Conservation (phyloP, 2,888 invertebrate species). For the Eupithecia abbreviata region DNA sequence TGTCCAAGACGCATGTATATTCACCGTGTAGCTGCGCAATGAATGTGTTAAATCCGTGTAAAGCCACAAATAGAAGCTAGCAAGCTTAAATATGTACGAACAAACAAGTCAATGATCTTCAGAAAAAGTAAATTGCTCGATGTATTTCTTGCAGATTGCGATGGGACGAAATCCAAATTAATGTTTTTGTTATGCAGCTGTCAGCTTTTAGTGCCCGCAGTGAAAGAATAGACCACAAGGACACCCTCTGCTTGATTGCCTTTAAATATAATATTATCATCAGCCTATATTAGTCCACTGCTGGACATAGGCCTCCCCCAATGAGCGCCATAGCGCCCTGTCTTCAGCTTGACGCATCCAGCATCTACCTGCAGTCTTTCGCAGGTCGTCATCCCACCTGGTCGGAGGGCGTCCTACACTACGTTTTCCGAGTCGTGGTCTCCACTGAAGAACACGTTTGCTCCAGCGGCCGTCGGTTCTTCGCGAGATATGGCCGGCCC, state of each 20-base stretch:
- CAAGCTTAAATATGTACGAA: neutral
- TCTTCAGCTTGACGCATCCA: no score
- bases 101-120: neutral
- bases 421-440: no score
- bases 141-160: neutral
- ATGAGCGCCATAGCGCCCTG: no score
- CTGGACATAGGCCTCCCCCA: no score
- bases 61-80: neutral
- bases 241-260: neutral
- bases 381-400: no score
- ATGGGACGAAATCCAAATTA: neutral
- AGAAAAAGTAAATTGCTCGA: neutral
- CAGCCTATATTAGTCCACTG: no score
- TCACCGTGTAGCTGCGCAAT: neutral
- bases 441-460: no score
- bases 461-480: no score
- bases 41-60: neutral
- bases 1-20: neutral
- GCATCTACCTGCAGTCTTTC: no score
- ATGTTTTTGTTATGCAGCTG: neutral
- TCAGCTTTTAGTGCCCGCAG: neutral
- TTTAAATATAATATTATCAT: no score
- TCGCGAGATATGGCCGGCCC: no score
- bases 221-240: neutral
- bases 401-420: no score